Conservation (phyloP, 1,140 invertebrate genomes). For the Aphis craccivora region DNA sequence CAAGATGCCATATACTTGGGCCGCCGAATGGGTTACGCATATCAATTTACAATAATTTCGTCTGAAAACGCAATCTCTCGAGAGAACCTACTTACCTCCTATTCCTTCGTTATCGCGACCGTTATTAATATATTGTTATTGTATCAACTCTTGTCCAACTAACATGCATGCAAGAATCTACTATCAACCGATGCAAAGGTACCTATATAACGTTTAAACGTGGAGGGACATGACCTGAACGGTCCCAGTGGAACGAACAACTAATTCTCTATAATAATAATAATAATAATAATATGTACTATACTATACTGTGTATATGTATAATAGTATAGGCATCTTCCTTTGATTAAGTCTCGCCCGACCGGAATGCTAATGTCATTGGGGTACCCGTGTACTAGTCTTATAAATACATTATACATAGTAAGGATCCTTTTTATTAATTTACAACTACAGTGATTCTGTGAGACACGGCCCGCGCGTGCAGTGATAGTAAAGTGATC, state of each 20-base stretch:
- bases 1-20: background rate
- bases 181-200: conserved; percentile 27
- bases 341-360: conserved; percentile 39
- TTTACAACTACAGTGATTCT: background rate
- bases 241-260: conserved; percentile 25
- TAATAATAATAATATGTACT: background rate
- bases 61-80: background rate
- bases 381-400: background rate
- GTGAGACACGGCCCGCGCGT: background rate
- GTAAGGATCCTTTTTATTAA: conserved; percentile 45
- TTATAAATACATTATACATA: background rate
- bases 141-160: background rate
- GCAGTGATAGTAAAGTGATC: too few species aligned
- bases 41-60: conserved; percentile 42
- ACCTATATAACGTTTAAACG: background rate
- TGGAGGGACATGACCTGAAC: background rate
- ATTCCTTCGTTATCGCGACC: conserved; percentile 42
- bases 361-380: conserved; percentile 50
- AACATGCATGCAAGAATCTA: background rate
- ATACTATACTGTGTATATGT: background rate
- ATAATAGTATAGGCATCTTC: background rate
- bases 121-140: conserved; percentile 46
- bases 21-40: background rate
- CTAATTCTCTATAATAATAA: conserved; percentile 2
- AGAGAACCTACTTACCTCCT: background rate